phyloP scores from a whole-genome alignment of 2,113 vertebrate species.

The Bufo gargarizans region DNA sequence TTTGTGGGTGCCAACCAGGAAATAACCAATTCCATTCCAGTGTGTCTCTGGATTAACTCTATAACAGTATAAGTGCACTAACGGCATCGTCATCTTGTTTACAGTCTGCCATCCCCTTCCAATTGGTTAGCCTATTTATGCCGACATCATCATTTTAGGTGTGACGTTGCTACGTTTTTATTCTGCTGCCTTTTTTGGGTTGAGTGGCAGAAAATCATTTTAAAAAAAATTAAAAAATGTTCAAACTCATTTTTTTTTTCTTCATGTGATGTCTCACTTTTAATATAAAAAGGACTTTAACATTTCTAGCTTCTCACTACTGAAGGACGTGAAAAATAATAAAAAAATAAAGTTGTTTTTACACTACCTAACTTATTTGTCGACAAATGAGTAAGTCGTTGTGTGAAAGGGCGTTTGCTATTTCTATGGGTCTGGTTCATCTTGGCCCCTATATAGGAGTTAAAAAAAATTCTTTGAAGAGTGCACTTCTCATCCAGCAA shows the following conservation, averaged over 20 bases:
- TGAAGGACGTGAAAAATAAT: slow-evolving; percentile 48
- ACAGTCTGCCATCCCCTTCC: neutral
- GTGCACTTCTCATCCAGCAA: neutral
- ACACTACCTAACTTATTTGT: slow-evolving; percentile 28
- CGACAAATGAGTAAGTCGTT: neutral
- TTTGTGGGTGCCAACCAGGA: neutral
- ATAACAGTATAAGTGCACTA: slow-evolving; percentile 18
- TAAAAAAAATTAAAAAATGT: neutral
- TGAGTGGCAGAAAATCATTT: neutral
- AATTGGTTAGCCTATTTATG: slow-evolving; percentile 15
- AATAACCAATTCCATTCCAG: slow-evolving; percentile 44
- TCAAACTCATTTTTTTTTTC: neutral
- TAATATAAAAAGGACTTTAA: slow-evolving; percentile 37
- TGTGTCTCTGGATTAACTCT: neutral
- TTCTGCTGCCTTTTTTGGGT: neutral
- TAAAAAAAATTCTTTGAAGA: neutral
- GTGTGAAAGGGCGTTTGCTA: neutral
- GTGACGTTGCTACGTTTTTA: neutral
- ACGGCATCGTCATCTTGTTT: slow-evolving; percentile 24
- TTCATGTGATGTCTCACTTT: slow-evolving; percentile 31
- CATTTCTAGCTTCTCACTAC: slow-evolving; percentile 50
- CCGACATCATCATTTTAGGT: neutral
- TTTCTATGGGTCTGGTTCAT: neutral
- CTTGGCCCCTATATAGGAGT: neutral
- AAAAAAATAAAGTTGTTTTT: slow-evolving; percentile 54